These are phyloP conservation scores for Mormyrus proboscirostris DNA, from an alignment of 2,797 vertebrate species.

Conservation along the genomic window DNA sequence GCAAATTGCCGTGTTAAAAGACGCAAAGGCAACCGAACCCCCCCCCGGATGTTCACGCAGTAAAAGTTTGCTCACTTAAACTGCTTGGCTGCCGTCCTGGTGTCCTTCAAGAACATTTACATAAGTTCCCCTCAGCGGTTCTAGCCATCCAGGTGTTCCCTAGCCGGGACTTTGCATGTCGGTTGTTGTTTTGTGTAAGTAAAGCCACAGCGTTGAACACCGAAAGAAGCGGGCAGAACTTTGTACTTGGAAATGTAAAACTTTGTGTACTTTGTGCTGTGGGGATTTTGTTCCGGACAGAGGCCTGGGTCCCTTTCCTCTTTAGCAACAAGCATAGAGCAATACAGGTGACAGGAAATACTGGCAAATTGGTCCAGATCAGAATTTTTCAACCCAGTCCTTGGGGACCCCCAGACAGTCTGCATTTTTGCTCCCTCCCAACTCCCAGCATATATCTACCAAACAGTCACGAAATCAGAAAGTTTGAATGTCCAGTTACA, in stretches of 20 bases:
- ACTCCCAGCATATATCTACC: neutral
- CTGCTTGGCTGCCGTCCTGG: neutral
- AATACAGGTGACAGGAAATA: neutral
- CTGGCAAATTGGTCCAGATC: neutral
- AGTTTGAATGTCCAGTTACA: neutral
- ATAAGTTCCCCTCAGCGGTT: neutral
- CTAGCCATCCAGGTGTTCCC: slow-evolving; percentile 3
- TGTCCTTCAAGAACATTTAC: neutral
- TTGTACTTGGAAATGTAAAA: slow-evolving; percentile 7
- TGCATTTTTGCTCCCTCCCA: neutral
- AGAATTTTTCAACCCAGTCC: neutral
- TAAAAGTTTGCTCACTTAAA: neutral
- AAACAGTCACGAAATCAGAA: neutral
- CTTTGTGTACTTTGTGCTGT: neutral
- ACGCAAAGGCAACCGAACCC: neutral
- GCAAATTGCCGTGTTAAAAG: neutral
- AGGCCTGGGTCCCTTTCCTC: neutral
- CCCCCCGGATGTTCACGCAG: neutral
- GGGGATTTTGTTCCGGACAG: neutral
- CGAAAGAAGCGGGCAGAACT: neutral
- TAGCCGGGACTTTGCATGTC: slow-evolving; percentile 16
- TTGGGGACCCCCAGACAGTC: neutral
- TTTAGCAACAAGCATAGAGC: neutral
- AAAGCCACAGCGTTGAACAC: neutral
- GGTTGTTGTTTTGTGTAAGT: slow-evolving; percentile 21